These are phyloP conservation scores for Drosophila multiciliata DNA, from an alignment of 2,888 invertebrate species.

Conservation along the genomic window DNA sequence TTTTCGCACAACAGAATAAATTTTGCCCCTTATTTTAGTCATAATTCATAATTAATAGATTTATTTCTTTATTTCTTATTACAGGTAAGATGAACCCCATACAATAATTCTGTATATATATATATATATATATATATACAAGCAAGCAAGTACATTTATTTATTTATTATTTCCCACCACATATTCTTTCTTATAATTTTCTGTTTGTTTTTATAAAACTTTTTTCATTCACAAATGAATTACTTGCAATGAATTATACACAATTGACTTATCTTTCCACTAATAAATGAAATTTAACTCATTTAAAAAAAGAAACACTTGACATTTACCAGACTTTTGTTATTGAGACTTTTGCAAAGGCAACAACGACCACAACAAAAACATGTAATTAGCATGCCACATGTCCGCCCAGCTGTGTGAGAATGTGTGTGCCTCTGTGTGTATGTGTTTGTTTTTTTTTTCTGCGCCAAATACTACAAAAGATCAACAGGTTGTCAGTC, in stretches of 20 bases:
- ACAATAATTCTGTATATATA: background rate
- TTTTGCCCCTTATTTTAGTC: background rate
- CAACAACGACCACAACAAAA: constrained; percentile 28
- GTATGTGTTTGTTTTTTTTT: constrained; percentile 24
- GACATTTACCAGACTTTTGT: constrained; percentile 56
- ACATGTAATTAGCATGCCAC: constrained; percentile 57
- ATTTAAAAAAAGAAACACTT: constrained; percentile 7
- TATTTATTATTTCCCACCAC: constrained; percentile 11
- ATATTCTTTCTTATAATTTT: background rate
- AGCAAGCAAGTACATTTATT: constrained; percentile 32
- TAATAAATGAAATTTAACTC: background rate
- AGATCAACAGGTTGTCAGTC: constrained; percentile 66
- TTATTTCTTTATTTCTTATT: constrained; percentile 8
- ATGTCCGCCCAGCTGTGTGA: constrained; percentile 36
- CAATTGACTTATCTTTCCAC: background rate
- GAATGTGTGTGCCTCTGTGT: constrained; percentile 12
- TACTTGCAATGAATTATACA: background rate
- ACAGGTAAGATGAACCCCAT: constrained; percentile 36
- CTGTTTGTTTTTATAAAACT: background rate
- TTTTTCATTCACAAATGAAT: background rate
- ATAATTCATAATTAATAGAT: background rate
- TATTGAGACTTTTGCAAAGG: constrained; percentile 50
- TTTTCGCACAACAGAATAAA: background rate
- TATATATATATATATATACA: background rate
- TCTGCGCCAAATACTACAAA: constrained; percentile 48